Percentiles rank a stretch among this genome's conserved stretches.
phyloP scores from a whole-genome alignment of 2,113 vertebrate species.

The Sminthopsis crassicaudata region DNA sequence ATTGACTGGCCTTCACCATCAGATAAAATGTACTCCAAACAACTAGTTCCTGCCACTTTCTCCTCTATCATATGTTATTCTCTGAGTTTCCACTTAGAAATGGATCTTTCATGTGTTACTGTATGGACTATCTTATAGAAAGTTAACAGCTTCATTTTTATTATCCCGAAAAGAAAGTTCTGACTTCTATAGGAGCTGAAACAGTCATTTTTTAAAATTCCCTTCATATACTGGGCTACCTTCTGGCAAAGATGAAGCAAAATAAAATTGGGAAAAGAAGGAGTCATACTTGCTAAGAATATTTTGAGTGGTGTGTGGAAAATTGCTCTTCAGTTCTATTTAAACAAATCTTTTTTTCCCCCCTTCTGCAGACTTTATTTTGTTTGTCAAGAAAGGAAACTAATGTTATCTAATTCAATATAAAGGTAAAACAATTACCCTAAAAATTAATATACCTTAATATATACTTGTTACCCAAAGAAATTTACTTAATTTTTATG shows the following conservation, averaged over 20 bases:
- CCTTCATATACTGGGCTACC: not conserved
- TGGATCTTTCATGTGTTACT: not conserved
- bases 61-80: not conserved
- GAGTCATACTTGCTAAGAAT: not conserved
- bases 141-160: not conserved
- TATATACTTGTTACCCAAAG: not conserved
- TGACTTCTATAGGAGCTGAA: not conserved
- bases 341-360: not conserved
- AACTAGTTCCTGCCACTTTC: not conserved
- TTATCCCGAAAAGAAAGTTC: not conserved
- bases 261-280: not conserved
- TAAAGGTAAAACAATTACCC: conserved; percentile 6
- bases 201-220: not conserved
- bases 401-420: not conserved
- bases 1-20: not conserved
- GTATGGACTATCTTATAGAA: not conserved
- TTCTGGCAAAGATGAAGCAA: not conserved
- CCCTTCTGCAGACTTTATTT: not conserved
- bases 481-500: fast-evolving
- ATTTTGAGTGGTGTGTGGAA: not conserved
- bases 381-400: not conserved
- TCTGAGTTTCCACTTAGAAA: not conserved
- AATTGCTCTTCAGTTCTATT: not conserved
- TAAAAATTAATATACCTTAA: not conserved
- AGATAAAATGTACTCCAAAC: not conserved